phyloP scores from a whole-genome alignment of 2,113 vertebrate species.

The Catharus bicknelli region DNA sequence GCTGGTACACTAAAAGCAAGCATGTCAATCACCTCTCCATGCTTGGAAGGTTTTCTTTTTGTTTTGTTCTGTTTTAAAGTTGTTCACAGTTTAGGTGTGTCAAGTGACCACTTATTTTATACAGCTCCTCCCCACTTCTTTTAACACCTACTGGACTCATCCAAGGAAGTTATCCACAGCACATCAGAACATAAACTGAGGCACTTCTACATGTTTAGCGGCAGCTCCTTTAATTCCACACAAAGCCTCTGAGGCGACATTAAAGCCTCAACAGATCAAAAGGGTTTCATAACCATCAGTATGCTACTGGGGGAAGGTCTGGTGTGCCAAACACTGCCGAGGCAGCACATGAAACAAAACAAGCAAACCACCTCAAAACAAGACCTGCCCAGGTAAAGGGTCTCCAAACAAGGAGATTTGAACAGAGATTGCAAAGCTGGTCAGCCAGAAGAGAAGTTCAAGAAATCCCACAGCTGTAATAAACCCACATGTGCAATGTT shows the following conservation, averaged over 20 bases:
- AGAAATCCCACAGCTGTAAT: not conserved
- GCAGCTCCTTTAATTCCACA: not conserved
- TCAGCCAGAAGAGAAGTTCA: not conserved
- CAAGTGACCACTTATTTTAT: not conserved
- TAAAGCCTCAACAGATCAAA: not conserved
- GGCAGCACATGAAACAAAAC: not conserved
- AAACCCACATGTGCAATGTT: not conserved
- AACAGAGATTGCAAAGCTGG: not conserved
- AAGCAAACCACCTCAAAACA: not conserved
- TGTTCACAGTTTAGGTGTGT: not conserved
- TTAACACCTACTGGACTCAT: not conserved
- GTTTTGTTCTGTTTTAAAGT: not conserved
- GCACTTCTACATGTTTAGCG: rapidly evolving
- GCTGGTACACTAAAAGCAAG: not conserved
- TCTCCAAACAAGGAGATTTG: not conserved
- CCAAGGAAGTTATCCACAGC: not conserved
- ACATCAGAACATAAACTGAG: not conserved
- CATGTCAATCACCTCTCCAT: not conserved
- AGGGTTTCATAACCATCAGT: not conserved
- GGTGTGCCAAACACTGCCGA: not conserved
- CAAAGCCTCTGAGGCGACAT: not conserved
- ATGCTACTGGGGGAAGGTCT: not conserved
- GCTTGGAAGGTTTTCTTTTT: not conserved
- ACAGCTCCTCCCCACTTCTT: not conserved
- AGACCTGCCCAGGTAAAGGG: not conserved